Conservation (phyloP, 2,113 vertebrate species). For the Reinhardtius hippoglossoides region DNA sequence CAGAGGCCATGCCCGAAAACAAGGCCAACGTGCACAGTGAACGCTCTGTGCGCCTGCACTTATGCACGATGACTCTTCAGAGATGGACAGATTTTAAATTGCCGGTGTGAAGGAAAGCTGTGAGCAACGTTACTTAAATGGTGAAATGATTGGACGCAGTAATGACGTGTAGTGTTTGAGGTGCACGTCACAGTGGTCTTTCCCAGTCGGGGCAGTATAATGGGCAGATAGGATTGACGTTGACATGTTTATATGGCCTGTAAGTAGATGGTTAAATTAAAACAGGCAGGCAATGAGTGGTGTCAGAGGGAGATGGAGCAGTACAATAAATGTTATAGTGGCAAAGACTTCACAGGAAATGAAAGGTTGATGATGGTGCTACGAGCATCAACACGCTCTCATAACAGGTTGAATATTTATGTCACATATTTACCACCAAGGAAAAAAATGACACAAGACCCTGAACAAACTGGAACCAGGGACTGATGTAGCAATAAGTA, state of each 20-base stretch:
- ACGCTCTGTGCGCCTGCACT: not conserved
- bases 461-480: no score
- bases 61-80: conserved; percentile 29
- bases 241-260: no score
- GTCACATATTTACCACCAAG: not conserved
- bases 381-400: not conserved
- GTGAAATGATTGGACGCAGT: conserved; percentile 2
- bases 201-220: not conserved
- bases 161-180: not conserved
- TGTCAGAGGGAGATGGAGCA: no score
- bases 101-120: not conserved
- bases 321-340: conserved; percentile 29
- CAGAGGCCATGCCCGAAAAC: conserved; percentile 57
- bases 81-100: conserved; percentile 21
- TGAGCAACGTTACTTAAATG: conserved; percentile 2
- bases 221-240: not conserved
- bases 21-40: conserved; percentile 40
- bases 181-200: no score
- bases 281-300: no score
- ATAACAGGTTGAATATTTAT: not conserved
- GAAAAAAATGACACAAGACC: not conserved
- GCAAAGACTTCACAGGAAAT: conserved; percentile 2
- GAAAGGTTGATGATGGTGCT: not conserved
- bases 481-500: no score
- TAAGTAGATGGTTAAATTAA: no score